Evolutionary conservation across 2,113 vertebrate genomes (phyloP), one percentile per base, ranked within the genome.

Genomic region (Amazona vittata): DNA sequence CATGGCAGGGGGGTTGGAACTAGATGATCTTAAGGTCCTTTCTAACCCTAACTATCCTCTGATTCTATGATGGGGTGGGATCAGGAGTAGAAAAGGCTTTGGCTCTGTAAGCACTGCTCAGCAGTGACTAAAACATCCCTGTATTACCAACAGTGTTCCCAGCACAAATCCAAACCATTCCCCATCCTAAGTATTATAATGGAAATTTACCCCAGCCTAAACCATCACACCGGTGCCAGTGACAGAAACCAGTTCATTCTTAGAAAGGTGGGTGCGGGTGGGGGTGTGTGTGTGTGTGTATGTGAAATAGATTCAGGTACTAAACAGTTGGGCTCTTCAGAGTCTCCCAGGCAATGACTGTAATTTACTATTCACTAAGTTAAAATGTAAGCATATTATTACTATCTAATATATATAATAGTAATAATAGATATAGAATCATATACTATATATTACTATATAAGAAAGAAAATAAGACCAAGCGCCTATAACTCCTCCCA

Each of bases 241-340:
- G 57, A 44, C 15, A 46, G 53, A 62, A 84, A 50, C 9, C 1
- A 49, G 22, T 12, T 63, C 7, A 25, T 75, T 55, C 11, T 39
- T 55, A 76, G 39, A 47, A 79, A 57, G 55, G 3, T 9, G 37
- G 37, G 37, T 37, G 37, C 37, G 37, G 37, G 35, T 37, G 35
- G 35, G 35, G 35, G 6, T 26, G 25, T 49, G 47, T 55, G 53
- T 31, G 8, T 21, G 11, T 31, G 28, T 11, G 39, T 12, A 41
- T 12, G 26, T 29, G 33, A 57, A 57, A n/a, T 14, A 57, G 0
- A 49, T 52, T n/a, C 44, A 35, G 3, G 2, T 2, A 41, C 24
- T 37, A 74, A 60, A 18, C 5, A 26, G 3, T 4, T 73, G 8
- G 7, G 6, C 5, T 64, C 5, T 81, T 64, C 13, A 76, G 28